These are phyloP conservation scores for Parapsyche elsis DNA, from an alignment of 1,140 invertebrate genomes.

Conservation along the genomic window DNA sequence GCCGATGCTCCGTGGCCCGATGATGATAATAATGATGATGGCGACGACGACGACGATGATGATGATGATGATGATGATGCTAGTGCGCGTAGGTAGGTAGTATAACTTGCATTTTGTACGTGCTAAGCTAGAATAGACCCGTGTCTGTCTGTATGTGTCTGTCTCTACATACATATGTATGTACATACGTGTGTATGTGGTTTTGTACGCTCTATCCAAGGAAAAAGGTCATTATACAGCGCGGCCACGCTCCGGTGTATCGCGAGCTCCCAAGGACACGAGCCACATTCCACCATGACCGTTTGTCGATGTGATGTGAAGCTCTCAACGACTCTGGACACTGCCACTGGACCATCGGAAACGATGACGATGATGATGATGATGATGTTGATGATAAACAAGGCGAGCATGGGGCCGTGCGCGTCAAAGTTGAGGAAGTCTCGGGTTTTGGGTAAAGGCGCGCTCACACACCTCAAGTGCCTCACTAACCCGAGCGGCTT, in stretches of 20 bases:
- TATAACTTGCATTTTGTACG: background rate
- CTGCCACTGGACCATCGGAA: no score
- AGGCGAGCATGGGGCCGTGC: no score
- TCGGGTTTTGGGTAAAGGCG: no score
- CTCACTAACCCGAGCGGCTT: no score
- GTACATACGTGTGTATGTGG: no score
- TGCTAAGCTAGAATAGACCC: background rate
- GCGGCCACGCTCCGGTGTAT: background rate
- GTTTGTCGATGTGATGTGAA: background rate
- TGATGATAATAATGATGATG: conserved; percentile 22
- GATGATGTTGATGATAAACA: no score
- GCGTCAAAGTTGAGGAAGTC: no score
- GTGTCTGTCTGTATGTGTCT: background rate
- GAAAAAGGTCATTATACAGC: conserved; percentile 36
- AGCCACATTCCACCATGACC: conserved; percentile 23
- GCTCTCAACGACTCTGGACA: background rate
- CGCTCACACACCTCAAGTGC: no score
- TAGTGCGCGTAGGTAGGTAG: no score
- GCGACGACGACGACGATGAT: background rate
- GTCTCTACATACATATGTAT: no score
- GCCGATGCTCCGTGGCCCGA: background rate
- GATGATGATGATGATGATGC: conserved; percentile 6
- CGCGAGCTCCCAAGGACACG: conserved; percentile 13
- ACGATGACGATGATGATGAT: no score
- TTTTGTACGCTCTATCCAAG: conserved; percentile 14